Evolutionary conservation across 2,113 vertebrate genomes (phyloP), one percentile per base, ranked within the genome.

Genomic region (Miniopterus natalensis): DNA sequence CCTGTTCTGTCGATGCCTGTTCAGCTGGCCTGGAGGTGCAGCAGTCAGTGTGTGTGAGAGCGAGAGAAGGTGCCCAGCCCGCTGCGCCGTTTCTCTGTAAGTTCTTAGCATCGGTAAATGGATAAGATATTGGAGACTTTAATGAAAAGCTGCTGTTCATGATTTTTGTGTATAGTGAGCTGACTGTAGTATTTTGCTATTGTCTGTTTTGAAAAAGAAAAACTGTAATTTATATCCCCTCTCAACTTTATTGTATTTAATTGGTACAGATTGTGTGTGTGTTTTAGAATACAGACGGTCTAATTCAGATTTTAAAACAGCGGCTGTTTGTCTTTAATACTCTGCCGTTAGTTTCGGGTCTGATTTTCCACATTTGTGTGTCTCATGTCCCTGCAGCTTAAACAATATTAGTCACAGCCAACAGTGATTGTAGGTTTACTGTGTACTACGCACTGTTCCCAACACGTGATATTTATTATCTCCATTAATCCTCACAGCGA

Each of bases 201-300:
- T 99, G 98, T 98, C 98, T 99, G 99, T 99, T 95, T 92, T 78
- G 83, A 92, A 78, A 88, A 57, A 99, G 53, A 99, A 99, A 98
- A 99, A 98, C 98, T 99, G 99, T 99, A 99, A 99, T 99, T 99
- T 99, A 99, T 99, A 99, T 98, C 98, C 98, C 98, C 98, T 98
- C 98, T 98, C 98, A 98, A 98, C 96, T 98, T 98, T 98, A 98
- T 98, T 99, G 99, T 99, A 98, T 99, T 99, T 99, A 99, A 99
- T 99, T 99, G 99, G 98, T 99, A 99, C 99, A 99, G 98, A 98
- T 95, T 88, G 74, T 92, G 42, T 94, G 88, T 97, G 99, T 99
- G 99, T 99, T 98, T 99, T 99, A 99, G 99, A 99, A 99, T 99
- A 99, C 98, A 99, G 98, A 99, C 98, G 97, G 98, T 99, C 99